phyloP scores from a whole-genome alignment of 1,140 invertebrate genomes.

The Papilio machaon region DNA sequence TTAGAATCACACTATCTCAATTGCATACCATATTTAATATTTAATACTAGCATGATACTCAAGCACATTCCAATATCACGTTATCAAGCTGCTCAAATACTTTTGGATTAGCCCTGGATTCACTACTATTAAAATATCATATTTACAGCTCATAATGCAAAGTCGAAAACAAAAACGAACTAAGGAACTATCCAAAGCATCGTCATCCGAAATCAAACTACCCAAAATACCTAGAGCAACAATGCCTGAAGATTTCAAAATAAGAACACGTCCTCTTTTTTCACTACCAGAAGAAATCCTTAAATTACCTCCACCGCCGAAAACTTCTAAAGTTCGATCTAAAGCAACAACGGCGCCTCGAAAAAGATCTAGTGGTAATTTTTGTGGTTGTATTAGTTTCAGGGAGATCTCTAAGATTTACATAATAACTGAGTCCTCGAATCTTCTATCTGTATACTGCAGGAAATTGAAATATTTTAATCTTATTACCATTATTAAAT shows the following conservation, averaged over 20 bases:
- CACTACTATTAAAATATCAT: too few relatives aligned
- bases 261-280: slow-evolving; percentile 79
- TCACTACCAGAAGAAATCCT: slow-evolving; percentile 81
- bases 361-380: slow-evolving; percentile 62
- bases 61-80: too few relatives aligned
- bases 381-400: neutral
- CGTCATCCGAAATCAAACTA: slow-evolving; percentile 60
- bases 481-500: too few relatives aligned
- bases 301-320: slow-evolving; percentile 65
- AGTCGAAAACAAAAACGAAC: slow-evolving; percentile 56
- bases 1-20: too few relatives aligned
- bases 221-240: slow-evolving; percentile 78
- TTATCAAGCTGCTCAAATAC: too few relatives aligned
- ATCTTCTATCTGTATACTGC: too few relatives aligned
- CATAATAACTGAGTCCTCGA: too few relatives aligned
- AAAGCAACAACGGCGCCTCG: slow-evolving; percentile 48
- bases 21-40: too few relatives aligned
- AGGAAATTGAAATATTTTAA: too few relatives aligned
- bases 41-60: too few relatives aligned
- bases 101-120: too few relatives aligned
- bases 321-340: slow-evolving; percentile 57
- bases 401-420: too few relatives aligned
- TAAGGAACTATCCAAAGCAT: slow-evolving; percentile 59
- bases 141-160: slow-evolving; percentile 51
- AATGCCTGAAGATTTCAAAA: slow-evolving; percentile 81